These are phyloP conservation scores for Podarcis raffonei DNA, from an alignment of 2,113 vertebrate species.

Conservation along the genomic window DNA sequence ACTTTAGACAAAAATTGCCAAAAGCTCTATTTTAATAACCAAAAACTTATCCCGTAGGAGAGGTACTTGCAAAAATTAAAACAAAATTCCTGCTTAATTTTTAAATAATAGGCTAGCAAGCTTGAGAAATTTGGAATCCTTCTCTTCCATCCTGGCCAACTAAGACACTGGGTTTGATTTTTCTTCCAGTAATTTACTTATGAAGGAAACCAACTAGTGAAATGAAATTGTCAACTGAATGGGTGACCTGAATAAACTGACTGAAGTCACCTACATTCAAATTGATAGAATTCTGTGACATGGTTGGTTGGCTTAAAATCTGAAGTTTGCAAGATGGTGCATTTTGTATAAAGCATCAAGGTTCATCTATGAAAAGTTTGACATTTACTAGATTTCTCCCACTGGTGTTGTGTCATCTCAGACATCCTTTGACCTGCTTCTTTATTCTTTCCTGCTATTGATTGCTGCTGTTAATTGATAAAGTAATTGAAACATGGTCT, in stretches of 20 bases:
- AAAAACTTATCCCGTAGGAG: background rate
- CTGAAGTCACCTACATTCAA: background rate
- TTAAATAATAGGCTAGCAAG: slow-evolving; percentile 11
- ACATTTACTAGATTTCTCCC: slow-evolving; percentile 32
- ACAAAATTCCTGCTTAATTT: slow-evolving; percentile 19
- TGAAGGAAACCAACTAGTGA: background rate
- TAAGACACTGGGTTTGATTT: background rate
- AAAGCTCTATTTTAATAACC: background rate
- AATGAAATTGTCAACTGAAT: slow-evolving; percentile 17
- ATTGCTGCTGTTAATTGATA: slow-evolving; percentile 72
- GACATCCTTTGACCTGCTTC: slow-evolving; percentile 50
- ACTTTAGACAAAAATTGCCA: slow-evolving; percentile 15
- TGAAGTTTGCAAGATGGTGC: background rate
- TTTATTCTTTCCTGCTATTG: slow-evolving; percentile 65
- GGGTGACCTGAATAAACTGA: background rate
- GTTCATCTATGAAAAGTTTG: slow-evolving; percentile 18
- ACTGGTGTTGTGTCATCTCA: slow-evolving; percentile 23
- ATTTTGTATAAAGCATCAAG: background rate
- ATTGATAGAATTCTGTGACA: background rate
- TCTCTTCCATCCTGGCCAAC: background rate
- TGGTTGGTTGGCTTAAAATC: slow-evolving; percentile 14
- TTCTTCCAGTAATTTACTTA: no score
- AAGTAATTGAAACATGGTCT: slow-evolving; percentile 65
- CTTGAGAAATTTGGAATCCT: slow-evolving; percentile 9
- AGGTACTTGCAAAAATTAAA: slow-evolving; percentile 28